A percentile compares a stretch with the other conserved stretches of the same genome.
Conservation (phyloP, 2,797 vertebrate species). For the Dicrostonyx torquatus region DNA sequence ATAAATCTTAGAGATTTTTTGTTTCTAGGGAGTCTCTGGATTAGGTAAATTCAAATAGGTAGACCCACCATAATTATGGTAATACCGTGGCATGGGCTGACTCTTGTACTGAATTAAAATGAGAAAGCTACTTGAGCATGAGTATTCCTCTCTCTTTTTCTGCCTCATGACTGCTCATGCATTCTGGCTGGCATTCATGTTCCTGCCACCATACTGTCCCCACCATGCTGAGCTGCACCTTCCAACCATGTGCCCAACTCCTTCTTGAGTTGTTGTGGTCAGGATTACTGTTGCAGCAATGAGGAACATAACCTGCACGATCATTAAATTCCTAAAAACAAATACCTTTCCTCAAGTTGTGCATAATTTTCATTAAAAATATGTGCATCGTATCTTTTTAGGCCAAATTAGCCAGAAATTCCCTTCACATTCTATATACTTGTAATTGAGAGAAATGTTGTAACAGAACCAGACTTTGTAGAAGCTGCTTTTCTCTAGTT, state of each 20-base stretch:
- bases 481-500: neutral
- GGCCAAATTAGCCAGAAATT: neutral
- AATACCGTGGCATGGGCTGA: no score
- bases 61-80: no score
- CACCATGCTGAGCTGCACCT: no score
- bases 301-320: neutral
- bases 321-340: slow-evolving; percentile 39
- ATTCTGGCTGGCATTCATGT: neutral
- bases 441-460: neutral
- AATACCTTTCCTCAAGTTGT: neutral
- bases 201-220: no score
- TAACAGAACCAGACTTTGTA: neutral
- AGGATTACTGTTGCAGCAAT: neutral
- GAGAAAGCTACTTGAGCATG: neutral
- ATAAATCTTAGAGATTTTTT: neutral
- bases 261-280: no score
- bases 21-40: neutral
- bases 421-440: neutral
- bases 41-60: neutral
- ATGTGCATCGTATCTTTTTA: slow-evolving; percentile 7
- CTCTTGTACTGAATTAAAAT: neutral
- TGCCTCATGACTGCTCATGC: neutral
- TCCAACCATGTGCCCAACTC: neutral
- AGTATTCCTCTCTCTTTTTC: no score
- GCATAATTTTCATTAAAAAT: neutral